Base-by-base conservation (phyloP, 1,140 invertebrate genomes). In the Drosophila chauvacae region DNA sequence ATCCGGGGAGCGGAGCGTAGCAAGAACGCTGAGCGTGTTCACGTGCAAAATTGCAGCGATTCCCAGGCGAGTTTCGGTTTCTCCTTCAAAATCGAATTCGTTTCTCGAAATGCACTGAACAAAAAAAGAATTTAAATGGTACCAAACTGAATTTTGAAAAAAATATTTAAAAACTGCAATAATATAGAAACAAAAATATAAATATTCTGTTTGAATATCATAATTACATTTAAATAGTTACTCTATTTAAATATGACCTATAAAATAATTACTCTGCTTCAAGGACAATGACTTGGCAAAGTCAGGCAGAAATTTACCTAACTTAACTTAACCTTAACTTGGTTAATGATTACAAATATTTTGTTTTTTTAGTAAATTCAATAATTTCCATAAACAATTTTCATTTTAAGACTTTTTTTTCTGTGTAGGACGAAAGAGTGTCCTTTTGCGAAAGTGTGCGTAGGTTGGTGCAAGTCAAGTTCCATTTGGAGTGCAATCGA, bases 21-120 rank as follows among this genome's bases (percentile, higher is more conserved):
- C 57, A 57, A 33, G 70, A 83, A 83, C 66, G 66, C 78, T 69
- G 71, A 80, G 84, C 69, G 84, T 88, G 84, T 90, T 88, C 84
- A 88, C 84, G 84, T 90, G 84, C 85, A 88, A 88, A 88, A 88
- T 90, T 88, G 84, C 84, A 84, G 65, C 84, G 76, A 88, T 90
- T 88, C 84, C 85, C 84, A 33, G 69, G 56, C 48, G 59, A 60
- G 76, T 79, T 80, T 82, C 70, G 69, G 53, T 62, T 51, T 60
- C 51, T 48, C 51, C 68, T 64, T 68, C 71, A 65, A 80, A 80
- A 80, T 84, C 81, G 62, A 69, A 72, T 77, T 66, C 64, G 73
- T 64, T 83, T 80, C 63, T 61, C 41, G 18, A 7, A 23, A 14
- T n/a, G 35, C 63, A 70, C 66, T 72, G 4, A 28, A 26, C 4